Percentiles rank a stretch among this genome's conserved stretches.
Evolutionary conservation across 35 echinoderm and acorn worm species (phyloP).

Genomic region (Acanthaster planci): DNA sequence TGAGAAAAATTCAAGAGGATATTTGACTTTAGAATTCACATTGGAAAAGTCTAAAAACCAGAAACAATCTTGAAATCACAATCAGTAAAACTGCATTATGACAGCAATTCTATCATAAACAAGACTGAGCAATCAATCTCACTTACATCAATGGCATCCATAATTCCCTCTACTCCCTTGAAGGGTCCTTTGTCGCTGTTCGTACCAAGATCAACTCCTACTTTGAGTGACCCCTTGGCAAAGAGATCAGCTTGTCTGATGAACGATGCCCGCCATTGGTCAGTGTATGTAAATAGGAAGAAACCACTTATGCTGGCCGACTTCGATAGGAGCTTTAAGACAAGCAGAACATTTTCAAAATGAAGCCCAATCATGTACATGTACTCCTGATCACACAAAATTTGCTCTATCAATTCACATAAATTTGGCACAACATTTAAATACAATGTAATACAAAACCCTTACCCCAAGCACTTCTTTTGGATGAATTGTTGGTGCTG

Average conservation of each 20-base stretch:
- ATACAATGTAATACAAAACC: background rate
- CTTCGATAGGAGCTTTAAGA: conserved; percentile 49
- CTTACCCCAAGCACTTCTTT: too few species aligned
- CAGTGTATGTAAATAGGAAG: conserved; percentile 41
- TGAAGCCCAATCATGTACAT: too few species aligned
- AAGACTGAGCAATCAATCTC: too few species aligned
- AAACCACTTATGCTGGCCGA: conserved; percentile 72
- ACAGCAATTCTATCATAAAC: too few species aligned
- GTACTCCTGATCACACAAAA: too few species aligned
- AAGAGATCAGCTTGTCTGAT: conserved; percentile 51
- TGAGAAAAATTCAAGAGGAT: background rate
- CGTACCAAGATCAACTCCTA: conserved; percentile 53
- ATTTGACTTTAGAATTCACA: too few species aligned
- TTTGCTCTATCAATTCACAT: too few species aligned
- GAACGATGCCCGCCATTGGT: conserved; percentile 48
- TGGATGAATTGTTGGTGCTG: too few species aligned
- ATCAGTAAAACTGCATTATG: too few species aligned
- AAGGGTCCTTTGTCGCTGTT: conserved; percentile 59
- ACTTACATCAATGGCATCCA: conserved; percentile 81
- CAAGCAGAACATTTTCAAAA: background rate
- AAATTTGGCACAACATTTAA: too few species aligned
- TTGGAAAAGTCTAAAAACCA: too few species aligned
- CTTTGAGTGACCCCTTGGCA: conserved; percentile 49
- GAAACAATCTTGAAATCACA: too few species aligned
- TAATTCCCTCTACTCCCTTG: conserved; percentile 54